These are phyloP conservation scores for Frankliniella fusca DNA, from an alignment of 2,888 invertebrate genomes.

Conservation along the genomic window DNA sequence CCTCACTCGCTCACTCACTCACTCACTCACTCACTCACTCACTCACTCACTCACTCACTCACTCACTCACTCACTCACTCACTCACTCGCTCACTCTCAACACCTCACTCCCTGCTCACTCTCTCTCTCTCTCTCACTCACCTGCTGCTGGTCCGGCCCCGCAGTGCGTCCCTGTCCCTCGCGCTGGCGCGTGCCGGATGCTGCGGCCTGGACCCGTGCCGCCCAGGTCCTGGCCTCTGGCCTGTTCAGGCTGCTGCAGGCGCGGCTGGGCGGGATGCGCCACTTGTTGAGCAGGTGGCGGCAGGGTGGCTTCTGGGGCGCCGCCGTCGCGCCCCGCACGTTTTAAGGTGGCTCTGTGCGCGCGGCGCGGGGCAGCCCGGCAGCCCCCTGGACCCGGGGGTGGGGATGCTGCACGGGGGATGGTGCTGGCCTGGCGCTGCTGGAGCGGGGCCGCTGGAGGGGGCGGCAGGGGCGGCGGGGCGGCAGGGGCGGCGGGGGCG, in stretches of 20 bases:
- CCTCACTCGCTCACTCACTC: neutral
- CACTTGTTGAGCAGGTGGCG: constrained; percentile 6
- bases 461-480: neutral
- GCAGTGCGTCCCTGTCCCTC: too few species aligned
- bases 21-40: too few species aligned
- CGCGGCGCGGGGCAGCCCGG: neutral
- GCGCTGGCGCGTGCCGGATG: too few species aligned
- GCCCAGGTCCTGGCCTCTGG: too few species aligned
- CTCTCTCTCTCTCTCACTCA: neutral
- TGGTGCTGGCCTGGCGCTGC: neutral
- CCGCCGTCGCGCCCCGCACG: neutral
- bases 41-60: too few species aligned
- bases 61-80: too few species aligned
- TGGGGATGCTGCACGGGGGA: neutral
- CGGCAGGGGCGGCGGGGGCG: neutral
- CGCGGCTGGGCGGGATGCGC: neutral
- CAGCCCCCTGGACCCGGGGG: too few species aligned
- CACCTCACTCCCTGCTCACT: neutral
- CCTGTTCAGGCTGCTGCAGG: too few species aligned
- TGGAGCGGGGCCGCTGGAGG: neutral
- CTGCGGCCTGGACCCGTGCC: too few species aligned
- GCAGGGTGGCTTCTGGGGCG: neutral
- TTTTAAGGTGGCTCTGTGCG: neutral
- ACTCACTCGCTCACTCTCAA: neutral
- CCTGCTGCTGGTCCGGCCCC: neutral